phyloP scores from a whole-genome alignment of 2,888 invertebrate genomes.

The Hoplodrina blanda region DNA sequence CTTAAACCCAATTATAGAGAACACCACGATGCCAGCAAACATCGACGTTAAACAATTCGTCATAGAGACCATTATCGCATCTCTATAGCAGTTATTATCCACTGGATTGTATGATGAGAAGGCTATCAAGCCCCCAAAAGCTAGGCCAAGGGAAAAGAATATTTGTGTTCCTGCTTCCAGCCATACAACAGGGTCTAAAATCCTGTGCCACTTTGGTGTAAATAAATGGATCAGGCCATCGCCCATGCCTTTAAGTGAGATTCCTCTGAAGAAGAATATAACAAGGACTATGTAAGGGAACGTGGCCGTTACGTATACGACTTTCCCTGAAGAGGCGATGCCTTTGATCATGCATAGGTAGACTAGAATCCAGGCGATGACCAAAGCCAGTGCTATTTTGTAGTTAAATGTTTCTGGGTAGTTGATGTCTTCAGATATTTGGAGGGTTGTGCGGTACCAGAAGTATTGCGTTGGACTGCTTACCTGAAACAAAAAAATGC shows the following conservation, averaged over 20 bases:
- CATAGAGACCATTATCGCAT: conserved; percentile 97
- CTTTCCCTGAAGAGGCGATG: conserved; percentile 98
- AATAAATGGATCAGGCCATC: conserved; percentile 97
- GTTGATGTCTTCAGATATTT: conserved; percentile 97
- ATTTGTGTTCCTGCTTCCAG: conserved; percentile 99
- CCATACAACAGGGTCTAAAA: conserved; percentile 98
- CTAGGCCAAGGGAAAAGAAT: conserved; percentile 98
- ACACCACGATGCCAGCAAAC: conserved; percentile 99
- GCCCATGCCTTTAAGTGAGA: conserved; percentile 96
- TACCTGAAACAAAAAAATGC: conserved; percentile 89
- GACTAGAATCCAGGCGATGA: conserved; percentile 98
- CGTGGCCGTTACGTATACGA: conserved; percentile 98
- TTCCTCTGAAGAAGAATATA: conserved; percentile 98
- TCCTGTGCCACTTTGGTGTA: conserved; percentile 97
- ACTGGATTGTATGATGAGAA: conserved; percentile 99
- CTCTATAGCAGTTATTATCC: conserved; percentile 98
- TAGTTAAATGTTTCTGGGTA: conserved; percentile 96
- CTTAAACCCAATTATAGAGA: conserved; percentile 98
- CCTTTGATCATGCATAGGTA: conserved; percentile 99
- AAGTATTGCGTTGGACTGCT: conserved; percentile 98
- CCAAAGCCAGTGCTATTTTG: conserved; percentile 96
- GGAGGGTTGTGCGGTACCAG: conserved; percentile 98
- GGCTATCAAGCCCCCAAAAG: conserved; percentile 98
- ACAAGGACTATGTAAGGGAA: conserved; percentile 99
- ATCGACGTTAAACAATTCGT: conserved; percentile 98